Conservation (phyloP, 2,797 vertebrate genomes). For the Karalla daura region DNA sequence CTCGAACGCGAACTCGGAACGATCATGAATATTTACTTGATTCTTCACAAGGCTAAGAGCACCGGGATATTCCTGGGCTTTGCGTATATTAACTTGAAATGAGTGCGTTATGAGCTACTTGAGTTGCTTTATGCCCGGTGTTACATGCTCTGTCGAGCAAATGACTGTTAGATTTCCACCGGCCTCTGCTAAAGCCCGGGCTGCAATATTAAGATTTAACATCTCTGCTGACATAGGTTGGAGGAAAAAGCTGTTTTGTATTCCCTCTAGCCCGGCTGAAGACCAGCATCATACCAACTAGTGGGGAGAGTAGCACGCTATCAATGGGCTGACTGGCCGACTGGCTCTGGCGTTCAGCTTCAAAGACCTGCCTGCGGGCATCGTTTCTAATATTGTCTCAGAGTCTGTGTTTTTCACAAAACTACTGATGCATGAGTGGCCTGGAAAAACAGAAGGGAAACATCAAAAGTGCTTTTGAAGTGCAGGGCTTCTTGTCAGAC, state of each 20-base stretch:
- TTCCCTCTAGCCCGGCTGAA: constrained; percentile 70
- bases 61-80: constrained; percentile 47
- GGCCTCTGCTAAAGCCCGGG: constrained; percentile 38
- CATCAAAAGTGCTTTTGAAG: constrained; percentile 84
- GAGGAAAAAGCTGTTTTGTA: constrained; percentile 74
- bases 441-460: constrained; percentile 78
- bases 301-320: constrained; percentile 75
- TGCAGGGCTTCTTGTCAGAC: constrained; percentile 66
- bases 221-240: constrained; percentile 67
- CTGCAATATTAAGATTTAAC: constrained; percentile 73
- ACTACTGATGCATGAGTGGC: constrained; percentile 82
- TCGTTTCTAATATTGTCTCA: constrained; percentile 85
- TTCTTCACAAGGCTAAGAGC: constrained; percentile 49
- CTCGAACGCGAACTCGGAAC: constrained; percentile 52
- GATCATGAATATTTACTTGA: constrained; percentile 67
- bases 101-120: constrained; percentile 61
- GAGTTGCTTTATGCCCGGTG: constrained; percentile 61
- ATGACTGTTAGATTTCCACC: constrained; percentile 54
- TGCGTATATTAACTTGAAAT: constrained; percentile 60
- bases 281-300: constrained; percentile 75
- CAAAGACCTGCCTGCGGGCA: constrained; percentile 81
- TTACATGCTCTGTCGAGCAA: constrained; percentile 67
- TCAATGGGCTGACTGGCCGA: constrained; percentile 75
- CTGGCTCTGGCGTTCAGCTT: constrained; percentile 81
- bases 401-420: constrained; percentile 83